A percentile compares a stretch with the other conserved stretches of the same genome.
Evolutionary conservation across 2,888 invertebrate species (phyloP).

Genomic region (Adelphocoris suturalis): DNA sequence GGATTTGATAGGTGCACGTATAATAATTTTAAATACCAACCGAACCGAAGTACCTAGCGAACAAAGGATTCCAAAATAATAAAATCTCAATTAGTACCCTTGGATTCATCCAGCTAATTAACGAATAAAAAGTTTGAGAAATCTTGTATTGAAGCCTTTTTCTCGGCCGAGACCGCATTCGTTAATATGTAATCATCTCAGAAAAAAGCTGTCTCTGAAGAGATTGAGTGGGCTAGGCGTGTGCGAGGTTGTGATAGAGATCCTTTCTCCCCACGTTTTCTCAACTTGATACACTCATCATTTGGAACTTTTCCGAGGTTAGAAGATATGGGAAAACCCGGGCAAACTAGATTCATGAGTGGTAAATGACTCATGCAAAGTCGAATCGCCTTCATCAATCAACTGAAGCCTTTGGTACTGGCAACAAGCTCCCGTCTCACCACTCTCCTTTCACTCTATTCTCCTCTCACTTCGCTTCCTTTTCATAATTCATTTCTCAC

Average conservation of each 20-base stretch:
- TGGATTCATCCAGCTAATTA: too few species aligned
- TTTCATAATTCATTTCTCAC: neutral
- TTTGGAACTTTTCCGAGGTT: neutral
- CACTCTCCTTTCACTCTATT: neutral
- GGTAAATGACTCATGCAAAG: constrained; percentile 46
- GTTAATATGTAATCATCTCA: too few species aligned
- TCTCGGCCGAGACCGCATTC: too few species aligned
- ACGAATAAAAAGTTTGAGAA: too few species aligned
- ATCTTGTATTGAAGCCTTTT: too few species aligned
- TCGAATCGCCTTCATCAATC: constrained; percentile 45
- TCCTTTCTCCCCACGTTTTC: neutral
- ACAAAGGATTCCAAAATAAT: too few species aligned
- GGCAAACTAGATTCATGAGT: constrained; percentile 47
- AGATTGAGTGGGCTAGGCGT: neutral
- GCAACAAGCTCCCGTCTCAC: constrained; percentile 10
- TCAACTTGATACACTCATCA: constrained; percentile 23
- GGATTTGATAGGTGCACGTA: too few species aligned
- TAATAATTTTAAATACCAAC: too few species aligned
- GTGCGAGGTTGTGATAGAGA: neutral
- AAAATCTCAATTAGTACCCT: too few species aligned
- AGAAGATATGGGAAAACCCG: neutral
- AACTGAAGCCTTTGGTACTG: constrained; percentile 15
- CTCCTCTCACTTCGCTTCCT: neutral
- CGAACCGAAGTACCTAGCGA: too few species aligned
- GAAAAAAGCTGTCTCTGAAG: neutral